Conservation (phyloP, 1,140 invertebrate genomes). For the Campoletis sonorensis region DNA sequence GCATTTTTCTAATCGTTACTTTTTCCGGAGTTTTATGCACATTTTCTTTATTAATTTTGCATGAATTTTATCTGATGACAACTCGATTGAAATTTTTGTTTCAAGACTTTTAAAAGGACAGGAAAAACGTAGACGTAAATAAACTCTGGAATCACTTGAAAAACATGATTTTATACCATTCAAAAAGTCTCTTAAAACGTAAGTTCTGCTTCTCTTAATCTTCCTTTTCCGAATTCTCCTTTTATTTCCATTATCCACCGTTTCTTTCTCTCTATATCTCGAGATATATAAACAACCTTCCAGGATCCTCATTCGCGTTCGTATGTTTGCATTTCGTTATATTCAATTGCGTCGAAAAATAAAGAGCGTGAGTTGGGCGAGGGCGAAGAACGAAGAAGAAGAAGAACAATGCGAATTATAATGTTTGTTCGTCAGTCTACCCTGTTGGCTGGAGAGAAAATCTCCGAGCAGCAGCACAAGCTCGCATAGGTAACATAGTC, state of each 20-base stretch:
- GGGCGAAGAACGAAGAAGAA: constrained; percentile 9
- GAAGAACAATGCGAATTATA: constrained; percentile 75
- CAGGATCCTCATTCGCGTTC: constrained; percentile 64
- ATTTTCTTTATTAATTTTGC: too few relatives aligned
- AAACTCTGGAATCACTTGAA: neutral
- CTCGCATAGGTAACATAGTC: neutral
- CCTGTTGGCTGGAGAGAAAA: constrained; percentile 27
- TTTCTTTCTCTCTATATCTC: constrained; percentile 15
- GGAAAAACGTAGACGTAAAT: too few relatives aligned
- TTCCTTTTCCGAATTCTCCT: too few relatives aligned
- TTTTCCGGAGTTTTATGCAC: too few relatives aligned
- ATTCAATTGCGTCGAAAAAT: constrained; percentile 72
- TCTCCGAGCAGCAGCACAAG: constrained; percentile 15
- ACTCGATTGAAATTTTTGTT: too few relatives aligned
- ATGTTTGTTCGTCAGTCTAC: constrained; percentile 71
- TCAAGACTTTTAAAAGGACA: too few relatives aligned
- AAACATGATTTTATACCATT: neutral
- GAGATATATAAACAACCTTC: constrained; percentile 48
- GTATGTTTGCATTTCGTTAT: constrained; percentile 76
- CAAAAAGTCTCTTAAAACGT: neutral
- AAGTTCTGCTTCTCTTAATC: neutral
- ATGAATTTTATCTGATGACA: too few relatives aligned
- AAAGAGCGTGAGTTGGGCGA: constrained; percentile 58
- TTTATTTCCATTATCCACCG: neutral
- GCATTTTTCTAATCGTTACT: too few relatives aligned